Base-by-base conservation (phyloP, 2,888 invertebrate genomes). In the Chrysolina americana region DNA sequence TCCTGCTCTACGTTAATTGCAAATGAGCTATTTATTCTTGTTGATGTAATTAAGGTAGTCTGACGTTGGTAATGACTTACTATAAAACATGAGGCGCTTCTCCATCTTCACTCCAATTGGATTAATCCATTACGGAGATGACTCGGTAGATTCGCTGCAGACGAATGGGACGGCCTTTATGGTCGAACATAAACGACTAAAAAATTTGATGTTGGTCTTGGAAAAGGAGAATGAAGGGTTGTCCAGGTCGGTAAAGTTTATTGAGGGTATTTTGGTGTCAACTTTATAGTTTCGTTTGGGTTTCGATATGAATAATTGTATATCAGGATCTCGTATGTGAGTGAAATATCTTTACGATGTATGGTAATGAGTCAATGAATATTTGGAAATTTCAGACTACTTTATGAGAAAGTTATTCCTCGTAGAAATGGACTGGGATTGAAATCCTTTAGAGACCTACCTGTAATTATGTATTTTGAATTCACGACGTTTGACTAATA, bases 11-110 rank as follows among this genome's bases (percentile, higher is more conserved):
- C 65, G 68, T 71, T 71, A 70, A 71, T 71, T 63, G 21, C 65
- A 62, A 74, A 72, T 68, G 74, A 71, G 70, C 72, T 73, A 76
- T 76, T 78, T 76, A 76, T 73, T 78, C 78, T 76, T 76, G 76
- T 73, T 78, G 75, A 75, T 78, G 78, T 72, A 76, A 78, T 78
- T 78, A 75, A 75, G 70, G 71, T 71, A 62, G 74, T 64, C 64
- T 41, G 70, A 63, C 50, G 64, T 36, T 28, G 17, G 70, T 70
- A 70, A 70, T 70, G 65, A 36, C 65, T 65, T 0, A 36, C 50
- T 65, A 53, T 53, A 70, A 70, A 70, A 70, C 53, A 70, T 63
- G 65, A 19, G 63, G 28, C n/a, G 41, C 65, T 53, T 17, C 63
- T 64, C 53, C 68, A 41, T 64, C 48, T 23, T 48, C 63, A 19